Evolutionary conservation across 2,888 invertebrate species (phyloP).

Genomic region (Neoascia interrupta): DNA sequence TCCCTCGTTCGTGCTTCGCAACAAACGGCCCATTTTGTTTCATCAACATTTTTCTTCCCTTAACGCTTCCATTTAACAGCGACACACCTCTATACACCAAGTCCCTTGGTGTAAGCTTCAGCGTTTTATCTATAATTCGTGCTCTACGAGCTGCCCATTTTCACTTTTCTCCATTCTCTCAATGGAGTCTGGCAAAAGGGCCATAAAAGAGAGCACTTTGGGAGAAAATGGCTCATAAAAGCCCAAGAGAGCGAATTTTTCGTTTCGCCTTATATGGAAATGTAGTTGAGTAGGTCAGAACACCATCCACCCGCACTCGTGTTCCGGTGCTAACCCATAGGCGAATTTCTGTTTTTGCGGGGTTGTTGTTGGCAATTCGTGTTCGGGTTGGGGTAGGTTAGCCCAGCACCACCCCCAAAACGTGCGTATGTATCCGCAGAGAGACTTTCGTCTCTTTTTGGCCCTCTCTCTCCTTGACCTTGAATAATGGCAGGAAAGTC

Average conservation of each 20-base stretch:
- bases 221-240: neutral
- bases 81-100: neutral
- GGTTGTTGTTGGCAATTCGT: neutral
- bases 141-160: constrained; percentile 4
- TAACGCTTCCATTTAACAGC: neutral
- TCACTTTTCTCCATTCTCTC: constrained; percentile 27
- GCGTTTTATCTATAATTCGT: neutral
- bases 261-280: constrained; percentile 57
- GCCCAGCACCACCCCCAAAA: constrained; percentile 5
- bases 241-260: neutral
- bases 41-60: neutral
- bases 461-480: constrained; percentile 56
- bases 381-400: constrained; percentile 63
- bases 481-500: constrained; percentile 47
- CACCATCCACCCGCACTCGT: constrained; percentile 16
- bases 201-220: constrained; percentile 11
- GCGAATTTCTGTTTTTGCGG: too few relatives aligned
- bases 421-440: constrained; percentile 4
- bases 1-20: too few relatives aligned
- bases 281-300: constrained; percentile 68
- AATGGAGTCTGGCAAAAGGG: neutral
- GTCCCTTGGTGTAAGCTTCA: neutral
- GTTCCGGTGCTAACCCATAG: too few relatives aligned
- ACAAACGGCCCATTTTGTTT: too few relatives aligned
- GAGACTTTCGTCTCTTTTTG: neutral